Conservation (phyloP, 2,797 vertebrate species). For the Ara ararauna region DNA sequence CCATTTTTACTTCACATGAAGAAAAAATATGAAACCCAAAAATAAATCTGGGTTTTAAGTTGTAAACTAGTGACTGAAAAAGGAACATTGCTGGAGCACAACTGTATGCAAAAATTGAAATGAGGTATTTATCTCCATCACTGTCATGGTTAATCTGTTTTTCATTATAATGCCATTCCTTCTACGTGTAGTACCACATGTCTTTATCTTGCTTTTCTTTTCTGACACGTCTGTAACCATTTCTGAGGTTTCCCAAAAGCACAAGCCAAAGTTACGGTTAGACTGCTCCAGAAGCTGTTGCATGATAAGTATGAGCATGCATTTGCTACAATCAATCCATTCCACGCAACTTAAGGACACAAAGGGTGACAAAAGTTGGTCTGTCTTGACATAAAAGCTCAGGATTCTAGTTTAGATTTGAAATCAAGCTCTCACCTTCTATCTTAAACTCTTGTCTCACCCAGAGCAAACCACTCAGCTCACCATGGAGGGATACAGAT, state of each 20-base stretch:
- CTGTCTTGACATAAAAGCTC: neutral
- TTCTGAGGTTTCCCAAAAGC: neutral
- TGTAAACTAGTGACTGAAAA: neutral
- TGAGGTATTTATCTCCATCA: neutral
- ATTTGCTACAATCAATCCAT: neutral
- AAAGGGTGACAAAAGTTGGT: neutral
- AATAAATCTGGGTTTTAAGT: neutral
- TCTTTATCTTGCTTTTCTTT: neutral
- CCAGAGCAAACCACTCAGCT: neutral
- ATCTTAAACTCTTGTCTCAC: neutral
- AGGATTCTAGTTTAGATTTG: neutral
- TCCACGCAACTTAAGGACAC: accelerated
- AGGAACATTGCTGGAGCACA: neutral
- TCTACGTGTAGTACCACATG: neutral
- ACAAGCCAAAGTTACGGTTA: neutral
- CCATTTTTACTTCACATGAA: neutral
- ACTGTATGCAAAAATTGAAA: neutral
- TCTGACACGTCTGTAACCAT: neutral
- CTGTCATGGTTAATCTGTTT: neutral
- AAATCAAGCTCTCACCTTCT: neutral
- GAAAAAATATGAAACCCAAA: neutral
- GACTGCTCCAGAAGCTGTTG: neutral
- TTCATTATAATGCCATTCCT: neutral
- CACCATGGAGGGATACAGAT: accelerated
- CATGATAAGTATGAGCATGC: neutral